Evolutionary conservation across 2,113 vertebrate species (phyloP).

Genomic region (Dicrurus megarhynchus): DNA sequence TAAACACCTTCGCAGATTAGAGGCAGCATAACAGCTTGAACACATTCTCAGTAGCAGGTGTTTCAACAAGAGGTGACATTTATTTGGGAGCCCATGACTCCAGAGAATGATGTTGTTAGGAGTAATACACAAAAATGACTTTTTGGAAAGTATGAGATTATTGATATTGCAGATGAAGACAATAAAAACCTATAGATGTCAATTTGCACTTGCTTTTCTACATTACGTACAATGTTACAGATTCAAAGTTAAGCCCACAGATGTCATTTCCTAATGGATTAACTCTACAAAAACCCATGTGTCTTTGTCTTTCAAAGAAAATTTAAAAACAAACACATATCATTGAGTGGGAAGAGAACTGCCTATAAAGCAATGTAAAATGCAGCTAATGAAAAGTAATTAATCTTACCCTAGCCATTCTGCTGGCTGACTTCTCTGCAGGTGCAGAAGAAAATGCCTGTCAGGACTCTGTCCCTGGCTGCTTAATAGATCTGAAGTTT

Average conservation of each 20-base stretch:
- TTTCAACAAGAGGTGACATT: slow-evolving; percentile 3
- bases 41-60: not conserved
- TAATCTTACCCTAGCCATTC: not conserved
- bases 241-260: not conserved
- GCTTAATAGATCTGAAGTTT: not conserved
- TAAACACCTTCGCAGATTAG: not conserved
- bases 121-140: not conserved
- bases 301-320: not conserved
- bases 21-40: not conserved
- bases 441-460: not conserved
- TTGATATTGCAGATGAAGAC: not conserved
- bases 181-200: not conserved
- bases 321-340: not conserved
- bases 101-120: not conserved
- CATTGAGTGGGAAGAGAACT: not conserved
- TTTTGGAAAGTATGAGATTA: not conserved
- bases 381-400: not conserved
- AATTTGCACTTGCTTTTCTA: not conserved
- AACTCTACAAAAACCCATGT: not conserved
- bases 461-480: not conserved
- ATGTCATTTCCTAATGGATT: not conserved
- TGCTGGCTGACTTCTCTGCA: not conserved
- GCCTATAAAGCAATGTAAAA: not conserved
- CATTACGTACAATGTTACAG: not conserved
- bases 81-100: not conserved